Percentiles rank a stretch among this genome's conserved stretches.
Evolutionary conservation across 2,797 vertebrate genomes (phyloP).

Genomic region (Enoplosus armatus): DNA sequence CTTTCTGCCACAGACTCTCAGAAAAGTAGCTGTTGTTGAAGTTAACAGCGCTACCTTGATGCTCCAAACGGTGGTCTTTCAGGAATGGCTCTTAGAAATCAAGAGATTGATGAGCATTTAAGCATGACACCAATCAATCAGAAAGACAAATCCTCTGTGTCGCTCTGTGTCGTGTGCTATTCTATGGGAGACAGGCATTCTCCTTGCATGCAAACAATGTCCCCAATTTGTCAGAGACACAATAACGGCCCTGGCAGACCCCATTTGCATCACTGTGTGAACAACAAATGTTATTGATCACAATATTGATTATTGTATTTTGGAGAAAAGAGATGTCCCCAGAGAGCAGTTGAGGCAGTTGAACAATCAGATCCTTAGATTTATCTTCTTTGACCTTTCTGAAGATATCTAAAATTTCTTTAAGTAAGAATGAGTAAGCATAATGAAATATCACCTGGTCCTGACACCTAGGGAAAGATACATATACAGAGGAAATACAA

Average conservation of each 20-base stretch:
- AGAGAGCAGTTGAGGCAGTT: conserved; percentile 55
- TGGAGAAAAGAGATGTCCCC: conserved; percentile 74
- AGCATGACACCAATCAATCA: conserved; percentile 81
- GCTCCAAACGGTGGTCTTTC: conserved; percentile 55
- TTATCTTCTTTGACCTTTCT: conserved; percentile 72
- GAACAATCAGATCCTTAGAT: conserved; percentile 66
- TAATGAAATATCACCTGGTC: conserved; percentile 16
- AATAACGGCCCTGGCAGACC: conserved; percentile 77
- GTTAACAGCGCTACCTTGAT: conserved; percentile 47
- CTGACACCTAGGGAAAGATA: background rate
- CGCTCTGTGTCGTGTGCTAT: conserved; percentile 59
- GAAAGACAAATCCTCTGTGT: conserved; percentile 77
- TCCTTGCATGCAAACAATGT: conserved; percentile 77
- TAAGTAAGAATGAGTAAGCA: conserved; percentile 33
- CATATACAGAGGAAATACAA: background rate
- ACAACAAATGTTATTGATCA: conserved; percentile 85
- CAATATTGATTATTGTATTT: conserved; percentile 82
- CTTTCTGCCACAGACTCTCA: conserved; percentile 66
- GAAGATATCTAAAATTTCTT: conserved; percentile 47
- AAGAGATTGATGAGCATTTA: conserved; percentile 77
- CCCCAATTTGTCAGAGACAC: conserved; percentile 81
- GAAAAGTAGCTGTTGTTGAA: conserved; percentile 59
- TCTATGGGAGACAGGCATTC: conserved; percentile 79
- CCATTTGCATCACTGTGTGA: conserved; percentile 83
- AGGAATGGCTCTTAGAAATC: conserved; percentile 66